Percentiles rank a stretch among this genome's conserved stretches.
These are phyloP conservation scores for Actinernus sp. DNA, from an alignment of 92 coral and sea anemone genomes.

Conservation along the genomic window DNA sequence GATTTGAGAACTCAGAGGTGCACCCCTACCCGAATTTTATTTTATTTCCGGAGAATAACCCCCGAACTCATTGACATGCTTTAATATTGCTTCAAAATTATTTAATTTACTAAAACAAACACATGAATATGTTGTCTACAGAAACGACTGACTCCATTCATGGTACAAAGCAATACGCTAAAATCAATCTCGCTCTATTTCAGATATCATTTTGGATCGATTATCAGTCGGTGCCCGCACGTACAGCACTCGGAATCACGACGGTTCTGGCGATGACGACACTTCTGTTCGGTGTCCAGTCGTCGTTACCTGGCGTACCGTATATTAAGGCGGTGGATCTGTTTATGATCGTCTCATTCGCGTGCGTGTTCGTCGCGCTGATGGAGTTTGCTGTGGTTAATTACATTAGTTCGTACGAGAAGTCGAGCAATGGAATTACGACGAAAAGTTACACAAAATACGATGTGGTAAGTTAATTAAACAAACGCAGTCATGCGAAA, in stretches of 20 bases:
- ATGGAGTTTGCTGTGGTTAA: slow-evolving; percentile 76
- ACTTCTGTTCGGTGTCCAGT: slow-evolving; percentile 67
- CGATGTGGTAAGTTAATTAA: slow-evolving; percentile 27
- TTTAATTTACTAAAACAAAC: too few relatives aligned
- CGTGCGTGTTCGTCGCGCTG: slow-evolving; percentile 69
- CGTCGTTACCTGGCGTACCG: slow-evolving; percentile 69
- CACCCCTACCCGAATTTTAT: too few relatives aligned
- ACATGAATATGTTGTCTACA: too few relatives aligned
- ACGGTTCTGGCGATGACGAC: slow-evolving; percentile 78
- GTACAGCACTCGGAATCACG: slow-evolving; percentile 79
- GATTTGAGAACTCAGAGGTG: too few relatives aligned
- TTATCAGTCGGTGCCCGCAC: slow-evolving; percentile 68
- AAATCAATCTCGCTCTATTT: too few relatives aligned
- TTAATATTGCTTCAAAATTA: too few relatives aligned
- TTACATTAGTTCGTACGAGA: slow-evolving; percentile 52
- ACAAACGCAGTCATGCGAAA: too few relatives aligned
- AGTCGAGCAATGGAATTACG: slow-evolving; percentile 11
- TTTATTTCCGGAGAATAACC: too few relatives aligned
- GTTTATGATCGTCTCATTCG: slow-evolving; percentile 68
- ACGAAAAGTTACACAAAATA: neutral
- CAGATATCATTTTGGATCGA: slow-evolving; percentile 78
- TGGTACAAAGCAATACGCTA: too few relatives aligned
- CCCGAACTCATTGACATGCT: too few relatives aligned
- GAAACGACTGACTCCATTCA: too few relatives aligned
- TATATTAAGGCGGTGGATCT: slow-evolving; percentile 75